A percentile compares a stretch with the other conserved stretches of the same genome.
These are phyloP conservation scores for Agriopis leucophaearia DNA, from an alignment of 2,888 invertebrate genomes.

Conservation along the genomic window DNA sequence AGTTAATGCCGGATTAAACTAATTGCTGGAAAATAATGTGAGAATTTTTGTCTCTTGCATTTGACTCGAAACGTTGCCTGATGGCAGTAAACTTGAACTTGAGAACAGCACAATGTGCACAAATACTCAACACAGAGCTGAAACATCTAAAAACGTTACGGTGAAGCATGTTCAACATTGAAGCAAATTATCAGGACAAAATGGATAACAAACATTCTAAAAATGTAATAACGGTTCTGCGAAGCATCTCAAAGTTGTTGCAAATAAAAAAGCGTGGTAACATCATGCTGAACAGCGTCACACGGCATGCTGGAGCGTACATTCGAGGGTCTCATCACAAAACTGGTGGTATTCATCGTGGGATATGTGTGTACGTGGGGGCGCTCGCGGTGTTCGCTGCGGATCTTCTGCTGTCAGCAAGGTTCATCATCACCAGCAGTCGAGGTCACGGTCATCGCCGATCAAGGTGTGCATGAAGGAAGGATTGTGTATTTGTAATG, in stretches of 20 bases:
- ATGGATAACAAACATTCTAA: conserved; percentile 4
- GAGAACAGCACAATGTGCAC: not conserved
- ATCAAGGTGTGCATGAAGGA: conserved; percentile 57
- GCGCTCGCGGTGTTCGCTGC: conserved; percentile 79
- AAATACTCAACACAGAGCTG: conserved; percentile 1
- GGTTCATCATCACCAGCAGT: conserved; percentile 16
- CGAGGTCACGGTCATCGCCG: conserved; percentile 27
- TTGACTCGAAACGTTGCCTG: not conserved
- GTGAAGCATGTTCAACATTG: conserved; percentile 7
- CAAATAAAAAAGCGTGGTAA: conserved; percentile 66
- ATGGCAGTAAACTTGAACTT: not conserved
- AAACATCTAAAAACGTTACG: not conserved
- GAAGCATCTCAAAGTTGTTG: conserved; percentile 37
- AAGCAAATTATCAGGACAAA: conserved; percentile 13
- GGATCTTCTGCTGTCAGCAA: conserved; percentile 62
- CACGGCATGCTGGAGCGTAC: conserved; percentile 83
- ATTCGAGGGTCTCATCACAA: conserved; percentile 93
- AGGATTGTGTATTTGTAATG: conserved; percentile 51
- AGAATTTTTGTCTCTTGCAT: not conserved
- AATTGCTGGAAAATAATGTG: conserved; percentile 1
- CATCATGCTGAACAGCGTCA: conserved; percentile 64
- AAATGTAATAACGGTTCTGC: not conserved
- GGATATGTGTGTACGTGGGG: conserved; percentile 86
- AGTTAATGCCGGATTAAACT: conserved; percentile 17
- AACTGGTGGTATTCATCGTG: conserved; percentile 93